Evolutionary conservation across 2,113 vertebrate genomes (phyloP).

Genomic region (Salvelinus alpinus): DNA sequence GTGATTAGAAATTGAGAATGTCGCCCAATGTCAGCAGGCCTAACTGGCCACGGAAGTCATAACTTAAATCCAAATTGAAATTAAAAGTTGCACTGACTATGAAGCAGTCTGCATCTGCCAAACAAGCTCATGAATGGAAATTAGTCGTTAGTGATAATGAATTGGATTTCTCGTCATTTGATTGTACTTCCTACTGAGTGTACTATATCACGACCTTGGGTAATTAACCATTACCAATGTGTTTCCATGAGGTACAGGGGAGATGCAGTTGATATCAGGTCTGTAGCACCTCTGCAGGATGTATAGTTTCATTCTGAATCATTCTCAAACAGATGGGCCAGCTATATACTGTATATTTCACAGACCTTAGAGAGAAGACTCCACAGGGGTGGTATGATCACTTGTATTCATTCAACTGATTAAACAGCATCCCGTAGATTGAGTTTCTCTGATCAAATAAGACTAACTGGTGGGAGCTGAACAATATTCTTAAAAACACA

Average conservation of each 20-base stretch:
- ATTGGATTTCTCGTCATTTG: background rate
- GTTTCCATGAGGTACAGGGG: background rate
- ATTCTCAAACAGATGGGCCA: background rate
- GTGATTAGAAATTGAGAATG: no score
- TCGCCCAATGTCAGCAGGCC: no score
- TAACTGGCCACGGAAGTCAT: no score
- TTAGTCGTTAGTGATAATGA: background rate
- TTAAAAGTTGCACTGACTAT: background rate
- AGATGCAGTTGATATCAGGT: background rate
- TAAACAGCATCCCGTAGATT: no score
- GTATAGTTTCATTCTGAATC: background rate
- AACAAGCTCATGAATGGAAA: background rate
- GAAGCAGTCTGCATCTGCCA: background rate
- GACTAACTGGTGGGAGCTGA: no score
- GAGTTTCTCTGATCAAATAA: no score
- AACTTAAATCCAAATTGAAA: background rate
- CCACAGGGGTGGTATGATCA: no score
- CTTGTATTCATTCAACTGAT: no score
- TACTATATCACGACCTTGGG: background rate
- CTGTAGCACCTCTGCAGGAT: background rate
- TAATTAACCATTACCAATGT: background rate
- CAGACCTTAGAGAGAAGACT: no score
- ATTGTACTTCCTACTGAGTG: background rate
- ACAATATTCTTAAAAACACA: no score
- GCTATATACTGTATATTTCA: background rate